These are phyloP conservation scores for Entomobrya proxima DNA, from an alignment of 2,888 invertebrate genomes.

Conservation along the genomic window DNA sequence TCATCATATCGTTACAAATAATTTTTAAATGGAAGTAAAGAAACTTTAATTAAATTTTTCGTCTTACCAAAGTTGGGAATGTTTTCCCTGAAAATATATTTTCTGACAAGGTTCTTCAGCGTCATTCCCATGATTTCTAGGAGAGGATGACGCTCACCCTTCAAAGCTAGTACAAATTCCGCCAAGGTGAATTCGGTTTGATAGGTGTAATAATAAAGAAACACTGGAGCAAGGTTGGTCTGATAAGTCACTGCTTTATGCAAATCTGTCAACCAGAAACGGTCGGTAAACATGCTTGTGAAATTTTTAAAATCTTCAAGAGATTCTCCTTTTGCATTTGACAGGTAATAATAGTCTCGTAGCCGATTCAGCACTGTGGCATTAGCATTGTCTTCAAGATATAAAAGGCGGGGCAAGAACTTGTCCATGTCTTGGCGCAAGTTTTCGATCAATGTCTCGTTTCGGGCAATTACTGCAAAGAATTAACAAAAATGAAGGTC, in stretches of 20 bases:
- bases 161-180: slow-evolving; percentile 58
- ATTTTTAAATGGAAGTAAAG: neutral
- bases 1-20: neutral
- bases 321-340: slow-evolving; percentile 28
- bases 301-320: slow-evolving; percentile 42
- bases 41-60: neutral
- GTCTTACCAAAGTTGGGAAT: slow-evolving; percentile 48
- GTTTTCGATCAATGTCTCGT: slow-evolving; percentile 37
- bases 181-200: slow-evolving; percentile 54
- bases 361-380: slow-evolving; percentile 39
- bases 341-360: slow-evolving; percentile 48
- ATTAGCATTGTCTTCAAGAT: slow-evolving; percentile 56
- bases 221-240: slow-evolving; percentile 40
- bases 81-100: slow-evolving; percentile 49
- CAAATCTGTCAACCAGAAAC: slow-evolving; percentile 56
- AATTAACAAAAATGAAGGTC: neutral
- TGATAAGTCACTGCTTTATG: slow-evolving; percentile 44
- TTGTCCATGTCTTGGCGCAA: slow-evolving; percentile 29
- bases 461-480: slow-evolving; percentile 53
- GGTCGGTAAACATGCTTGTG: slow-evolving; percentile 58
- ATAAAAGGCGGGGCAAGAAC: slow-evolving; percentile 52
- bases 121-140: slow-evolving; percentile 56
- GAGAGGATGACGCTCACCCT: slow-evolving; percentile 63
- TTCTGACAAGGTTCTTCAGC: slow-evolving; percentile 56
- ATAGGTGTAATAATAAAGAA: slow-evolving; percentile 60